These are phyloP conservation scores for Shargacucullia verbasci DNA, from an alignment of 2,888 invertebrate genomes.

Conservation along the genomic window DNA sequence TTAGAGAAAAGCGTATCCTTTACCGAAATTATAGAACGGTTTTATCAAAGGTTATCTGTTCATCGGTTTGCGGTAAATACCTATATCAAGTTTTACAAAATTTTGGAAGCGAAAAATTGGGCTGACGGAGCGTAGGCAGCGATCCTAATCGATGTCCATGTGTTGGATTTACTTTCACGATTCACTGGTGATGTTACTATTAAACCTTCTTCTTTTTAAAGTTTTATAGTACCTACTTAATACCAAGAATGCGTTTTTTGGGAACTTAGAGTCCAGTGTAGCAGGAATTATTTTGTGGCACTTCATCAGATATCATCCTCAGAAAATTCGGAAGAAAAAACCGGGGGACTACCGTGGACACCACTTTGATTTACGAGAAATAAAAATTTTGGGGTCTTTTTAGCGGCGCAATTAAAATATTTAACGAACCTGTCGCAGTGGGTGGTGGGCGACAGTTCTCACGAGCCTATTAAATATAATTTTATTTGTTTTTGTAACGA, in stretches of 20 bases:
- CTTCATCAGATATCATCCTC: slow-evolving; percentile 52
- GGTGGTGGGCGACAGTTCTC: slow-evolving; percentile 88
- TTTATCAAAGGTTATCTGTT: slow-evolving; percentile 71
- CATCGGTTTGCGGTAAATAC: slow-evolving; percentile 80
- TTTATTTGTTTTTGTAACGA: slow-evolving; percentile 81
- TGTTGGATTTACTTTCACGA: slow-evolving; percentile 77
- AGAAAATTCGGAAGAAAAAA: slow-evolving; percentile 40
- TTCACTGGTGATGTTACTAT: slow-evolving; percentile 65
- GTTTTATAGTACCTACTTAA: slow-evolving; percentile 4
- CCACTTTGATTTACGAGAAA: slow-evolving; percentile 84
- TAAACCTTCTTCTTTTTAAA: slow-evolving; percentile 28
- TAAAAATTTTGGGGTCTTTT: slow-evolving; percentile 83
- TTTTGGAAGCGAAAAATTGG: slow-evolving; percentile 74
- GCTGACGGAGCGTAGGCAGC: slow-evolving; percentile 82
- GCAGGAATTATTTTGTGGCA: slow-evolving; percentile 46
- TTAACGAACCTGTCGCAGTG: slow-evolving; percentile 84
- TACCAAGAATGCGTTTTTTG: slow-evolving; percentile 29
- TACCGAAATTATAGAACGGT: slow-evolving; percentile 43
- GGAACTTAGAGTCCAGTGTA: slow-evolving; percentile 17
- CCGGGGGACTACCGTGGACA: slow-evolving; percentile 80
- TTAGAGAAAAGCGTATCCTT: slow-evolving; percentile 29
- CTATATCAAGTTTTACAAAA: slow-evolving; percentile 79
- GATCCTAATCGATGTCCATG: slow-evolving; percentile 80
- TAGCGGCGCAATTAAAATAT: slow-evolving; percentile 88
- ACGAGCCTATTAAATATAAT: slow-evolving; percentile 88